Evolutionary conservation across 2,797 vertebrate species (phyloP), one percentile per base, ranked within the genome.

Genomic region (Danio jaintianensis): DNA sequence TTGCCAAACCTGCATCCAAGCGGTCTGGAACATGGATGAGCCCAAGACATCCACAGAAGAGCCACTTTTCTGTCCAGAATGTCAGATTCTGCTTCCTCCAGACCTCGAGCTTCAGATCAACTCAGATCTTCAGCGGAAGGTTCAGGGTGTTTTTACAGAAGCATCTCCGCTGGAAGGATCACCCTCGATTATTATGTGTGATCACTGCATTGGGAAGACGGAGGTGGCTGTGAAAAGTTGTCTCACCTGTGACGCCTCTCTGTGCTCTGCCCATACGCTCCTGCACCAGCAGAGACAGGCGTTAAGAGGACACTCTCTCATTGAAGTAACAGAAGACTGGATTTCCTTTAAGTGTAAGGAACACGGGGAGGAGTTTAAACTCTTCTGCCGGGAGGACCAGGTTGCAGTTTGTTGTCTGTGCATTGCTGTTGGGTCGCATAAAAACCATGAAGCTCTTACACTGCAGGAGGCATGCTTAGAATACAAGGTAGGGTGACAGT

Each of bases 1-100:
- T 85, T 94, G 94, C 71, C 88, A 89, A 71, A 87, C 85, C 64
- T 94, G 93, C 68, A 94, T 94, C 78, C 87, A 82, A 47, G 76
- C 89, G 7, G 93, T 94, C 16, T 94, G 93, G 93, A 90, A 93
- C 79, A 86, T 86, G 13, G 90, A 91, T 29, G 85, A 83, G 6
- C 81, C 86, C 1, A 50, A 76, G 4, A 59, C 80, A 3, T 89
- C 83, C 7, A 89, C 85, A 2, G 62, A 82, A 4, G 88, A 86
- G 5, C 91, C 87, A 12, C 68, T 89, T 56, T 94, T 94, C 87
- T 94, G 94, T 79, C 94, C 93, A 3, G 94, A 94, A 88, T 94
- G 94, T 87, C 94, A 93, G 86, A 90, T 93, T 50, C 84, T 94
- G 18, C 87, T 94, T 12, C 81, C 90, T n/a, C 75, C 91, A 64